These are phyloP conservation scores for Macrobrachium rosenbergii DNA, from an alignment of 1,140 invertebrate species.

Conservation along the genomic window DNA sequence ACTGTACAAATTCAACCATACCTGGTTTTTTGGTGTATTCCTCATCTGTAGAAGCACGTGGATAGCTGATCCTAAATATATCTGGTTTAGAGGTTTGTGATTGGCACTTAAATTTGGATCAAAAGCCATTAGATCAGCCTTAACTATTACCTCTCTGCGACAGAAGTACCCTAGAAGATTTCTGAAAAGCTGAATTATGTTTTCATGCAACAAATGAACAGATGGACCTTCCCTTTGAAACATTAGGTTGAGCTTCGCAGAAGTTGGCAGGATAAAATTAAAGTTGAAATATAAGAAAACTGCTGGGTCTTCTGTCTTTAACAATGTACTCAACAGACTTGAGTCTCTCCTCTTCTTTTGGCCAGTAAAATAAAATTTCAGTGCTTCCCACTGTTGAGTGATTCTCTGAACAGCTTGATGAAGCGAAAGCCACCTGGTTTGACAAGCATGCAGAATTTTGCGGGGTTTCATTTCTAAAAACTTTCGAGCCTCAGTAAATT, in stretches of 20 bases:
- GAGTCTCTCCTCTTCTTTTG: slow-evolving; percentile 10
- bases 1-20: slow-evolving; percentile 17
- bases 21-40: neutral
- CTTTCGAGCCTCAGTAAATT: neutral
- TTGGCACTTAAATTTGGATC: neutral
- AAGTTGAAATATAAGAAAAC: slow-evolving; percentile 38
- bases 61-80: slow-evolving; percentile 9
- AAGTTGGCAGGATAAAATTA: slow-evolving; percentile 14
- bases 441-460: slow-evolving; percentile 34
- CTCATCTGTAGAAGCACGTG: neutral
- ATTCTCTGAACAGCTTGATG: slow-evolving; percentile 28
- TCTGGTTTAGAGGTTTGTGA: slow-evolving; percentile 12
- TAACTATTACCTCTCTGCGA: slow-evolving; percentile 6
- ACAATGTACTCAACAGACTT: slow-evolving; percentile 3
- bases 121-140: neutral
- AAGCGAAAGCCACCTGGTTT: slow-evolving; percentile 32
- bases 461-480: slow-evolving; percentile 38
- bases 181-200: neutral
- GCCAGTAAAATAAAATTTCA: slow-evolving; percentile 31
- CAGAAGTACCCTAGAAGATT: slow-evolving; percentile 15
- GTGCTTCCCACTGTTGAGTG: slow-evolving; percentile 33
- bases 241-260: neutral
- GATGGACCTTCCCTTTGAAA: slow-evolving; percentile 32
- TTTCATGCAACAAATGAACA: slow-evolving; percentile 2
- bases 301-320: slow-evolving; percentile 44